Evolutionary conservation across 2,888 invertebrate species (phyloP).

Genomic region (Eucriotettix oculatus): DNA sequence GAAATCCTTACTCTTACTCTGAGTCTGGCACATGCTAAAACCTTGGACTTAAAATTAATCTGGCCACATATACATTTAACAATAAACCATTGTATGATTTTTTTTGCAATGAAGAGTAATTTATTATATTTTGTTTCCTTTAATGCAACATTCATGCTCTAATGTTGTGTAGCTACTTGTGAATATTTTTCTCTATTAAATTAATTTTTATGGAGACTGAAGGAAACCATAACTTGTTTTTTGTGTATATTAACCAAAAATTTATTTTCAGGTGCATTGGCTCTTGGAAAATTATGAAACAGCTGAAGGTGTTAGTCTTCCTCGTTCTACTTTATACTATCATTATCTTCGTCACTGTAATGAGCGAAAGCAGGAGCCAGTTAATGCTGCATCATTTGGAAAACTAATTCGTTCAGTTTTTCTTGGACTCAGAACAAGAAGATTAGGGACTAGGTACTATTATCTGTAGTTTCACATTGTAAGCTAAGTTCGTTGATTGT

Average conservation of each 20-base stretch:
- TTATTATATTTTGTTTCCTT: no score
- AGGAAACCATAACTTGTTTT: not conserved
- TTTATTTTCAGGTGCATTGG: conserved; percentile 62
- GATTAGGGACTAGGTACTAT: conserved; percentile 66
- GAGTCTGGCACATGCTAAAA: no score
- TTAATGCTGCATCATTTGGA: conserved; percentile 98
- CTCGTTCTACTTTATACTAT: conserved; percentile 88
- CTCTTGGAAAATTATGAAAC: conserved; percentile 96
- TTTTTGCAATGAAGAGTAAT: no score
- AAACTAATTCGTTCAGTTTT: conserved; percentile 97
- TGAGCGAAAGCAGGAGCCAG: conserved; percentile 87
- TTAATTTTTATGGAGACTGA: not conserved
- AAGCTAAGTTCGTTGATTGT: no score
- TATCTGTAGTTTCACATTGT: no score
- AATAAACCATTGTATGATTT: no score
- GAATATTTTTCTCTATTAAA: not conserved
- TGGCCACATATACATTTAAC: no score
- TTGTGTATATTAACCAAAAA: not conserved
- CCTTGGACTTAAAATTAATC: no score
- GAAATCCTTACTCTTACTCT: no score
- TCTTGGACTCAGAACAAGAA: conserved; percentile 80
- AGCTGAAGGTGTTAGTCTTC: conserved; percentile 84
- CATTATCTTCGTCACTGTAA: conserved; percentile 94
- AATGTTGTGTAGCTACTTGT: not conserved
- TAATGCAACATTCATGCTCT: no score